Evolutionary conservation across 2,113 vertebrate genomes (phyloP).

Genomic region (Cavia porcellus): DNA sequence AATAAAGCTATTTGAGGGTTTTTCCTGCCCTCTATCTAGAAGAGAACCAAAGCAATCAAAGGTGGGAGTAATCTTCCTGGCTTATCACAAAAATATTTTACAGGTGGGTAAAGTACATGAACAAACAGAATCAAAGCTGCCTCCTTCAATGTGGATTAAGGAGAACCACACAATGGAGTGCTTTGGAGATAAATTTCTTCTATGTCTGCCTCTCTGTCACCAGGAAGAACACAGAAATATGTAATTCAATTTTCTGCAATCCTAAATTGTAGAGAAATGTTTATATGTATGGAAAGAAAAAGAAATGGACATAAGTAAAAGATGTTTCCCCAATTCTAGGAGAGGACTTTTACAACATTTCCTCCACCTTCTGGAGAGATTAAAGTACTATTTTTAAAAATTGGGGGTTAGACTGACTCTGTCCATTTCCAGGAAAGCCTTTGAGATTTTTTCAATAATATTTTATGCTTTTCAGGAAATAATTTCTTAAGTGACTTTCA

Average conservation of each 20-base stretch:
- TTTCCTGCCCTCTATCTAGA: conserved; percentile 8
- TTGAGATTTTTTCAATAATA: background rate
- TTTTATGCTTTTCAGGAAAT: background rate
- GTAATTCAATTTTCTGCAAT: conserved; percentile 3
- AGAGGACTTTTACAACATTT: background rate
- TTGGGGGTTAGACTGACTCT: background rate
- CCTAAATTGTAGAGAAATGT: background rate
- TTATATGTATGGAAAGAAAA: background rate
- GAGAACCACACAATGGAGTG: background rate
- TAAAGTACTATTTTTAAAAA: background rate
- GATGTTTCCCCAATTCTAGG: background rate
- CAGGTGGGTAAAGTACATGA: background rate
- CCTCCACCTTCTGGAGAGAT: background rate
- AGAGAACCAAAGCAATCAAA: conserved; percentile 43
- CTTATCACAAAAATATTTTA: background rate
- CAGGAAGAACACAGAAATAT: background rate
- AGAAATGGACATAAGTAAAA: background rate
- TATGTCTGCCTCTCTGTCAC: background rate
- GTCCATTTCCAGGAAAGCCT: background rate
- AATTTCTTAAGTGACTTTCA: background rate
- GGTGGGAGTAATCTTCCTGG: conserved; percentile 15
- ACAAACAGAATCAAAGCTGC: conserved; percentile 9
- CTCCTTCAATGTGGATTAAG: background rate
- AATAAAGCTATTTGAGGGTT: conserved; percentile 21
- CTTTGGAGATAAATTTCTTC: background rate